Evolutionary conservation across 1,140 invertebrate genomes (phyloP).

Genomic region (Varroa destructor): DNA sequence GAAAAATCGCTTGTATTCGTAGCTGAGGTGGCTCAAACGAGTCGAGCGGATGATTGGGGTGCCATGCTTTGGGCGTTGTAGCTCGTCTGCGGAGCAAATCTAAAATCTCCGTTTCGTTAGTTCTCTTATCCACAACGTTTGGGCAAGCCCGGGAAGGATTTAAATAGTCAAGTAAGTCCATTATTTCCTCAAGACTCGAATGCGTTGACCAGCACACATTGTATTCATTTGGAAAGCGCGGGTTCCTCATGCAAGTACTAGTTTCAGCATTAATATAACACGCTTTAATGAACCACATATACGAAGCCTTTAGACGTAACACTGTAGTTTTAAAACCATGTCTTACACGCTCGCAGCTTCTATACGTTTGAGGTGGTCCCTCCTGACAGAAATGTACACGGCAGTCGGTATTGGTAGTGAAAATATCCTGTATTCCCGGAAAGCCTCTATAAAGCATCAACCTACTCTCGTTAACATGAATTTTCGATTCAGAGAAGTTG

Average conservation of each 20-base stretch:
- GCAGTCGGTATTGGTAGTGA: neutral
- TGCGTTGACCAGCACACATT: slow-evolving; percentile 25
- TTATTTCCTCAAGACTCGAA: slow-evolving; percentile 9
- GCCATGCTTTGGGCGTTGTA: neutral
- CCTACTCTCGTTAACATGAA: neutral
- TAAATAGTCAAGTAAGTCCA: neutral
- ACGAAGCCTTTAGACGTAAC: neutral
- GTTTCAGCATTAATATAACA: neutral
- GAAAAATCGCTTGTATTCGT: too few species aligned
- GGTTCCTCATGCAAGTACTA: neutral
- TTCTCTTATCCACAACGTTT: neutral
- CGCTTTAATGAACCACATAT: slow-evolving; percentile 4
- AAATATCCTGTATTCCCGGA: neutral
- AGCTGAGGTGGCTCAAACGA: too few species aligned
- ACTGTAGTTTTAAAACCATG: neutral
- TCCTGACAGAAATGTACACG: slow-evolving; percentile 16
- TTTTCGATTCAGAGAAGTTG: neutral
- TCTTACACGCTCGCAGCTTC: neutral
- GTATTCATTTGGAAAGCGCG: neutral
- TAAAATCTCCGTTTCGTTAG: neutral
- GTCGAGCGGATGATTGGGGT: neutral
- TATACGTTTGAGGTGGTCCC: neutral
- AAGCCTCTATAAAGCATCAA: neutral
- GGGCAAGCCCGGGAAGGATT: neutral
- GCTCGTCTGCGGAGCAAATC: neutral